phyloP scores from a whole-genome alignment of 2,888 invertebrate genomes.

The Dusona sp. region DNA sequence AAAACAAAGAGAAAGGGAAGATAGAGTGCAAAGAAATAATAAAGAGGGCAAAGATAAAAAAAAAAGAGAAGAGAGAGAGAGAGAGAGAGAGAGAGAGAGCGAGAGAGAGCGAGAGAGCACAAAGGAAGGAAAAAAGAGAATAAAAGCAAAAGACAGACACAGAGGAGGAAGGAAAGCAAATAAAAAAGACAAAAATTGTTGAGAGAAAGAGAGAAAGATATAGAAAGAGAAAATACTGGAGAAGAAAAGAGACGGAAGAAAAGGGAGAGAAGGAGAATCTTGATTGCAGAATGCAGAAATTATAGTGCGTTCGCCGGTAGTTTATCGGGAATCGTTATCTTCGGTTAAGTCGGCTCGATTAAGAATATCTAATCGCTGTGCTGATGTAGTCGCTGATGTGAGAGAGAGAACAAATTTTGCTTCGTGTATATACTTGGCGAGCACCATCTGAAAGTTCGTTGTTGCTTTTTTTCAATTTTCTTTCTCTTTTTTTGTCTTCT shows the following conservation, averaged over 20 bases:
- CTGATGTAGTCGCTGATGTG: slow-evolving; percentile 39
- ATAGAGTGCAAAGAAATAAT: slow-evolving; percentile 50
- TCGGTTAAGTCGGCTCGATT: slow-evolving; percentile 72
- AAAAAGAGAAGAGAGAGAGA: slow-evolving; percentile 19
- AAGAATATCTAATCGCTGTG: slow-evolving; percentile 74
- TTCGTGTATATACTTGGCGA: slow-evolving; percentile 28
- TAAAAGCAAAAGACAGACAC: not conserved
- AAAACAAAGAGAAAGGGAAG: slow-evolving; percentile 9
- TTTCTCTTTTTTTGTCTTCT: slow-evolving; percentile 9
- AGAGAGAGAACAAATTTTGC: slow-evolving; percentile 45
- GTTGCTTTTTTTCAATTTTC: slow-evolving; percentile 11
- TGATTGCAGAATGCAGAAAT: slow-evolving; percentile 75
- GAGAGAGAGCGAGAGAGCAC: not conserved
- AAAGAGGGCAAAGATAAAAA: not conserved
- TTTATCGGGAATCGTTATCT: slow-evolving; percentile 74
- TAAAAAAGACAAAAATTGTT: slow-evolving; percentile 25
- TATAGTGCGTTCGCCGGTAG: slow-evolving; percentile 74
- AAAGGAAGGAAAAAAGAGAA: slow-evolving; percentile 27
- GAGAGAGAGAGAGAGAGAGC: slow-evolving; percentile 8
- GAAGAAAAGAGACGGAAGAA: slow-evolving; percentile 18
- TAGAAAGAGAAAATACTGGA: slow-evolving; percentile 23
- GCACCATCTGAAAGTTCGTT: slow-evolving; percentile 33
- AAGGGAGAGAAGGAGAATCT: slow-evolving; percentile 44
- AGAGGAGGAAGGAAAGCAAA: not conserved
- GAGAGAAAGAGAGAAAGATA: not conserved